Evolutionary conservation across 2,797 vertebrate genomes (phyloP).

Genomic region (Aselliscus stoliczkanus): DNA sequence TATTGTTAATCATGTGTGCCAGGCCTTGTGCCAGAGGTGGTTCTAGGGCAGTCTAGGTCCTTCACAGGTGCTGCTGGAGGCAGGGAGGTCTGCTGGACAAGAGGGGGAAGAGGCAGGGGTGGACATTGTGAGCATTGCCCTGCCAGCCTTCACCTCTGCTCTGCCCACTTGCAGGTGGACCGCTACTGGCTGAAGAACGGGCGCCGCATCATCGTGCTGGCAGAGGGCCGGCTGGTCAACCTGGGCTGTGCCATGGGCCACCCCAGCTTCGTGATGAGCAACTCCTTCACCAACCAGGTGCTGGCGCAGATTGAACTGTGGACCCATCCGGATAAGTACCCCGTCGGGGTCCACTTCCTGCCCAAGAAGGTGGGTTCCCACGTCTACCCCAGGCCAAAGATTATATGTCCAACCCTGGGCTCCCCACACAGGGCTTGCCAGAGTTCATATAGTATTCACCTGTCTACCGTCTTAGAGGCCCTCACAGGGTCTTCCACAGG

Average conservation of each 20-base stretch:
- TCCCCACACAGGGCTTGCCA: background rate
- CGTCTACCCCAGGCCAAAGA: background rate
- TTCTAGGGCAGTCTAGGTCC: background rate
- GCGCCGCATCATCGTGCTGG: constrained; percentile 91
- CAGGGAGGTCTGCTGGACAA: background rate
- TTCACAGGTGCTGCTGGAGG: background rate
- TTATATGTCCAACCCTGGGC: background rate
- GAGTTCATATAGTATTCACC: background rate
- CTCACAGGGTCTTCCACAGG: background rate
- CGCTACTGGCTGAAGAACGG: constrained; percentile 91
- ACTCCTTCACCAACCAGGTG: constrained; percentile 99
- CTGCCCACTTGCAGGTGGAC: constrained; percentile 87
- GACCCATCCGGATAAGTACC: constrained; percentile 92
- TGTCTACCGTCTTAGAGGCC: background rate
- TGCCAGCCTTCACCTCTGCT: background rate
- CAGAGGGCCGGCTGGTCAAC: constrained; percentile 96
- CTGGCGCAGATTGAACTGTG: constrained; percentile 98
- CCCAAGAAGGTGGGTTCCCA: constrained; percentile 90
- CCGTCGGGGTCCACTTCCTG: constrained; percentile 94
- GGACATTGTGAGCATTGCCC: background rate
- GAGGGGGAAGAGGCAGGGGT: background rate
- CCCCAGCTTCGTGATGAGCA: constrained; percentile 99
- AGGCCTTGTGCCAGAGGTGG: background rate
- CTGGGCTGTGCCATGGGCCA: constrained; percentile 98
- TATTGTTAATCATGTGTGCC: background rate